phyloP scores from a whole-genome alignment of 2,888 invertebrate species.

The Nasonovia ribisnigri region DNA sequence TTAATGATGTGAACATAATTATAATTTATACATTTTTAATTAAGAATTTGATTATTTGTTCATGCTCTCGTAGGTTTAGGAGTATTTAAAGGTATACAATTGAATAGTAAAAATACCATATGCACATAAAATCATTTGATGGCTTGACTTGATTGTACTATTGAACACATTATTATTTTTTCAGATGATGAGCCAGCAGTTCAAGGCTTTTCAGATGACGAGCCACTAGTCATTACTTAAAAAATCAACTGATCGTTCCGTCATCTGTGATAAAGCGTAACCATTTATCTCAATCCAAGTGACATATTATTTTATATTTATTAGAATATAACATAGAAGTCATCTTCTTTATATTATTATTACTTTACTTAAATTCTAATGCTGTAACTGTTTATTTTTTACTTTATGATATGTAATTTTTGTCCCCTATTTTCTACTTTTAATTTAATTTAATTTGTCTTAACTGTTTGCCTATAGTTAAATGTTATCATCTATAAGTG shows the following conservation, averaged over 20 bases:
- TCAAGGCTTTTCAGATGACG: slow-evolving; percentile 91
- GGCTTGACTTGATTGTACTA: background rate
- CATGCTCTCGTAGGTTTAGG: slow-evolving; percentile 47
- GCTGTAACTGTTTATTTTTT: slow-evolving; percentile 38
- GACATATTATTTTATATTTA: slow-evolving; percentile 62
- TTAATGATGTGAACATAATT: background rate
- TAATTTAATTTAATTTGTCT: slow-evolving; percentile 12
- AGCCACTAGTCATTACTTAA: slow-evolving; percentile 92
- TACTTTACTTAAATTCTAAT: slow-evolving; percentile 40
- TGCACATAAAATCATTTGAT: background rate
- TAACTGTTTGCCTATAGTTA: background rate
- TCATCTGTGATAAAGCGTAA: slow-evolving; percentile 62
- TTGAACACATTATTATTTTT: slow-evolving; percentile 69
- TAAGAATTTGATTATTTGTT: slow-evolving; percentile 20
- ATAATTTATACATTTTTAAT: background rate
- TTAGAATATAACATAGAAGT: slow-evolving; percentile 34
- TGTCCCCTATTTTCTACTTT: slow-evolving; percentile 9
- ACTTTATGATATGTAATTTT: slow-evolving; percentile 29
- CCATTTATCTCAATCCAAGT: slow-evolving; percentile 61
- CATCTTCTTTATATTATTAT: slow-evolving; percentile 45
- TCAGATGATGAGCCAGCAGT: slow-evolving; percentile 91
- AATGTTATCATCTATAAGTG: background rate
- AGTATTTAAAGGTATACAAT: slow-evolving; percentile 59
- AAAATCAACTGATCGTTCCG: slow-evolving; percentile 61
- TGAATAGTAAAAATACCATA: background rate